These are phyloP conservation scores for Illadopsis cleaveri DNA, from an alignment of 2,113 vertebrate species.

Conservation along the genomic window DNA sequence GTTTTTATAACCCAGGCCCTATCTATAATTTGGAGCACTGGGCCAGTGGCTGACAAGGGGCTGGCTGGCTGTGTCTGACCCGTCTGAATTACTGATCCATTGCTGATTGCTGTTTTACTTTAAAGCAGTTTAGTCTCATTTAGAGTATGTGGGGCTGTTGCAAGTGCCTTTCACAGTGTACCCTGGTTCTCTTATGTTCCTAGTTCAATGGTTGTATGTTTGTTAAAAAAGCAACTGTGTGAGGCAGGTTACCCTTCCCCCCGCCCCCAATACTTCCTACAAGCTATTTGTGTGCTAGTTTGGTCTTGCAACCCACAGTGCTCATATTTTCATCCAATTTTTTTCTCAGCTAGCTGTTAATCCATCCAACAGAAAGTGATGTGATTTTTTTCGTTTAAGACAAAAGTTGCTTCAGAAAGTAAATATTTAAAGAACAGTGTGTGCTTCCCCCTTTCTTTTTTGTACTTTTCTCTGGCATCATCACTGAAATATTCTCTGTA, in stretches of 20 bases:
- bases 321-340: background rate
- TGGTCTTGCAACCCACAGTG: background rate
- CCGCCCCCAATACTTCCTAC: background rate
- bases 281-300: background rate
- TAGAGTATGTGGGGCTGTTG: background rate
- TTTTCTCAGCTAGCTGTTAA: background rate
- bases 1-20: background rate
- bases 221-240: background rate
- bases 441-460: background rate
- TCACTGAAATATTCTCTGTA: background rate
- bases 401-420: background rate
- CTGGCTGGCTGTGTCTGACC: background rate
- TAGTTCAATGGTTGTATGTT: background rate
- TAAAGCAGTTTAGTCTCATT: background rate
- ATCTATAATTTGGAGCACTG: background rate
- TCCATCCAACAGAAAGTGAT: background rate
- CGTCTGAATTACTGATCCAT: background rate
- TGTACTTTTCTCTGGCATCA: background rate
- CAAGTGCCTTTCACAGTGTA: constrained; percentile 28
- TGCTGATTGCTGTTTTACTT: background rate
- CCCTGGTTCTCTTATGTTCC: background rate
- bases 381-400: background rate
- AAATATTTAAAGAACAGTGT: background rate
- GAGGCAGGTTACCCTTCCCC: background rate
- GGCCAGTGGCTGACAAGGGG: background rate